phyloP scores from a whole-genome alignment of 1,140 invertebrate species.

The Philotrypesis tridentata region DNA sequence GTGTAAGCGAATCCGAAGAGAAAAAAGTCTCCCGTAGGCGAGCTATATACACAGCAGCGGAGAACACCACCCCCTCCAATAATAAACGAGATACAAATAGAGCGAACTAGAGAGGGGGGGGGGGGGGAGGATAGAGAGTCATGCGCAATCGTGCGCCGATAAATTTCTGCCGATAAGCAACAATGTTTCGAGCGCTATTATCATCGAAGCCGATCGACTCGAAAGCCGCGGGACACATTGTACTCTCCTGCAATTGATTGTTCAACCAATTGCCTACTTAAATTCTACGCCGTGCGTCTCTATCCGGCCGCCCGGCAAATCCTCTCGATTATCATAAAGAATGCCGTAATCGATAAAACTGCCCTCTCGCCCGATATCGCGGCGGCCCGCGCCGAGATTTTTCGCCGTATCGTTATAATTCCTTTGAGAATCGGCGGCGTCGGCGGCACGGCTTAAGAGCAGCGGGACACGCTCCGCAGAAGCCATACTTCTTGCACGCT shows the following conservation, averaged over 20 bases:
- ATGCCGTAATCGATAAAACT: constrained; percentile 26
- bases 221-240: too few species aligned
- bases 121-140: too few species aligned
- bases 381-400: not conserved
- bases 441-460: constrained; percentile 26
- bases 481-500: constrained; percentile 45
- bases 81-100: too few species aligned
- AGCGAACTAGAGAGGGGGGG: too few species aligned
- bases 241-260: not conserved
- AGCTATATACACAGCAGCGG: too few species aligned
- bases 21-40: too few species aligned
- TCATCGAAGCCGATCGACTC: too few species aligned
- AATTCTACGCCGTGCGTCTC: not conserved
- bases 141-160: too few species aligned
- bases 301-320: not conserved
- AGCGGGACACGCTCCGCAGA: not conserved
- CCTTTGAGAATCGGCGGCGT: not conserved
- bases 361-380: not conserved
- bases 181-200: too few species aligned
- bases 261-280: not conserved
- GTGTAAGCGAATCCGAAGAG: too few species aligned
- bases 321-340: not conserved
- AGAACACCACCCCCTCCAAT: too few species aligned
- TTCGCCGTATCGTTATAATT: constrained; percentile 16
- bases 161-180: too few species aligned